Percentiles rank a stretch among this genome's conserved stretches.
phyloP scores from a whole-genome alignment of 1,140 invertebrate species.

The Augochlora pura region DNA sequence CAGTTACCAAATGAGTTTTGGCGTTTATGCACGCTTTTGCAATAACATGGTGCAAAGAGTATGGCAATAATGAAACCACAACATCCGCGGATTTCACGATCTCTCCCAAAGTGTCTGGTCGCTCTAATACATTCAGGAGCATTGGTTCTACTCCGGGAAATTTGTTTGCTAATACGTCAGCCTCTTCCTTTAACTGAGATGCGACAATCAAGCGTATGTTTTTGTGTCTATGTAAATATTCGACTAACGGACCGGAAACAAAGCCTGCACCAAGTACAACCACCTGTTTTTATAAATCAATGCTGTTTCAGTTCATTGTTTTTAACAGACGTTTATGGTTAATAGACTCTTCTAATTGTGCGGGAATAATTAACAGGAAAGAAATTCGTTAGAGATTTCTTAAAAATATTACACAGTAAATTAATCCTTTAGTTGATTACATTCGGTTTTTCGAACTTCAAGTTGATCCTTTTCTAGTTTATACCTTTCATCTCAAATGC shows the following conservation, averaged over 20 bases:
- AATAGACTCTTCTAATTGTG: background rate
- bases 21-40: constrained; percentile 93
- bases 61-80: constrained; percentile 95
- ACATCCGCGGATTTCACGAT: constrained; percentile 89
- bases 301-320: constrained; percentile 8
- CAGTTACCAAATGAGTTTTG: constrained; percentile 96
- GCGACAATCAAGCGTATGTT: constrained; percentile 92
- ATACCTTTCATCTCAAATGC: no score
- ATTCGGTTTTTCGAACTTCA: no score
- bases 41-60: constrained; percentile 91
- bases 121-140: constrained; percentile 90
- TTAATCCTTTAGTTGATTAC: no score
- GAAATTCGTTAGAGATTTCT: background rate
- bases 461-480: no score
- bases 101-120: constrained; percentile 86
- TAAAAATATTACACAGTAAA: no score
- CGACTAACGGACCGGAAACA: constrained; percentile 95
- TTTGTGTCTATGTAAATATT: constrained; percentile 93
- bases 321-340: background rate
- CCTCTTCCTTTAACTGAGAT: constrained; percentile 93
- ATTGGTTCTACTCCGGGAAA: constrained; percentile 90
- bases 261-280: constrained; percentile 97
- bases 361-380: background rate
- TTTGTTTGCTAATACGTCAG: constrained; percentile 88
- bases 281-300: constrained; percentile 79